Evolutionary conservation across 1,140 invertebrate genomes (phyloP).

Genomic region (Drosophila parvula): DNA sequence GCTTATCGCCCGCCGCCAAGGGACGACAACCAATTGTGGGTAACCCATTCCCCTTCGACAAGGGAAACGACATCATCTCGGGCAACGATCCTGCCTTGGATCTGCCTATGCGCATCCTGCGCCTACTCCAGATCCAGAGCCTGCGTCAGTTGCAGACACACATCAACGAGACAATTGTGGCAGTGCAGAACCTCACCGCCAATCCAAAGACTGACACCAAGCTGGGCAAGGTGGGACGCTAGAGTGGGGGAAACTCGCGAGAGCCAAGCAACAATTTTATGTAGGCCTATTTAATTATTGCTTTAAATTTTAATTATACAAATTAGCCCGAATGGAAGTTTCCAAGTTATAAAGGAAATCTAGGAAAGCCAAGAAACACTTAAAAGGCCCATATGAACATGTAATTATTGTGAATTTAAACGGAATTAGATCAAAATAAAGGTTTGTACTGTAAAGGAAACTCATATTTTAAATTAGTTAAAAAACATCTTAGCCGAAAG

Average conservation of each 20-base stretch:
- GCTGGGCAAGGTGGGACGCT: slow-evolving; percentile 94
- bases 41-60: slow-evolving; percentile 88
- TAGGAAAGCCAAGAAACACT: neutral
- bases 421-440: slow-evolving; percentile 1
- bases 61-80: slow-evolving; percentile 84
- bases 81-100: slow-evolving; percentile 88
- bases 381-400: neutral
- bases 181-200: slow-evolving; percentile 95
- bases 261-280: neutral
- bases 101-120: slow-evolving; percentile 92
- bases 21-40: slow-evolving; percentile 88
- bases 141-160: slow-evolving; percentile 95
- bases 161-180: slow-evolving; percentile 97
- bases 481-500: neutral
- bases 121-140: slow-evolving; percentile 96
- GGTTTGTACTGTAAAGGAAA: slow-evolving; percentile 1
- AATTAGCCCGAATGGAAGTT: neutral
- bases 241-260: neutral
- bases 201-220: slow-evolving; percentile 98
- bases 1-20: slow-evolving; percentile 88
- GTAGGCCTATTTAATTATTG: slow-evolving; percentile 15
- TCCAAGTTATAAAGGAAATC: neutral
- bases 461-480: neutral
- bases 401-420: slow-evolving; percentile 1
- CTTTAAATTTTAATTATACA: neutral